These are phyloP conservation scores for Teinopalpus imperialis DNA, from an alignment of 2,888 invertebrate species.

Conservation along the genomic window DNA sequence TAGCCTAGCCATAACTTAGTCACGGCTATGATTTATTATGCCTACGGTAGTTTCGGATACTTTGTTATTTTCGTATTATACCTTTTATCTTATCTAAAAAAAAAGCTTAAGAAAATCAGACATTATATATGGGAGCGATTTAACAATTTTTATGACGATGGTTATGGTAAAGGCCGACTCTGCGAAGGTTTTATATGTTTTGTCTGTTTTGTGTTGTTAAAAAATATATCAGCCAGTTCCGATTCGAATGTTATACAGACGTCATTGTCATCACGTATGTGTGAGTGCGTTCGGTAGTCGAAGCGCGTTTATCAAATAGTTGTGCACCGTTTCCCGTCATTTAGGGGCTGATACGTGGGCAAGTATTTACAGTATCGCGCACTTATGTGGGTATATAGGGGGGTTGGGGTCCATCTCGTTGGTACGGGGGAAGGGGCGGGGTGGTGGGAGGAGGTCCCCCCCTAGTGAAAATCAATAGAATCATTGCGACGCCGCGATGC, in stretches of 20 bases:
- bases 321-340: slow-evolving; percentile 31
- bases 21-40: slow-evolving; percentile 15
- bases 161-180: too few species aligned
- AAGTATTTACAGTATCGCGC: slow-evolving; percentile 35
- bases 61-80: not conserved
- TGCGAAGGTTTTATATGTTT: not conserved
- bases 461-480: slow-evolving; percentile 73
- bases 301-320: slow-evolving; percentile 25
- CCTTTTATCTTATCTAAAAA: not conserved
- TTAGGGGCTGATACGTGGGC: slow-evolving; percentile 31
- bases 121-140: too few species aligned
- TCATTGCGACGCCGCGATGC: slow-evolving; percentile 58
- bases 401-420: slow-evolving; percentile 33
- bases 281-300: slow-evolving; percentile 14
- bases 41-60: slow-evolving; percentile 4
- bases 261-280: slow-evolving; percentile 15
- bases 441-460: slow-evolving; percentile 32
- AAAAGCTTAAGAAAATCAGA: too few species aligned
- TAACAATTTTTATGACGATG: too few species aligned
- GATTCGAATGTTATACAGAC: not conserved
- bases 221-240: not conserved
- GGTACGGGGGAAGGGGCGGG: slow-evolving; percentile 30
- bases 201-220: not conserved
- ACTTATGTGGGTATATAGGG: slow-evolving; percentile 34
- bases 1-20: slow-evolving; percentile 12